These are phyloP conservation scores for Poecilus cupreus DNA, from an alignment of 2,888 invertebrate genomes.

Conservation along the genomic window DNA sequence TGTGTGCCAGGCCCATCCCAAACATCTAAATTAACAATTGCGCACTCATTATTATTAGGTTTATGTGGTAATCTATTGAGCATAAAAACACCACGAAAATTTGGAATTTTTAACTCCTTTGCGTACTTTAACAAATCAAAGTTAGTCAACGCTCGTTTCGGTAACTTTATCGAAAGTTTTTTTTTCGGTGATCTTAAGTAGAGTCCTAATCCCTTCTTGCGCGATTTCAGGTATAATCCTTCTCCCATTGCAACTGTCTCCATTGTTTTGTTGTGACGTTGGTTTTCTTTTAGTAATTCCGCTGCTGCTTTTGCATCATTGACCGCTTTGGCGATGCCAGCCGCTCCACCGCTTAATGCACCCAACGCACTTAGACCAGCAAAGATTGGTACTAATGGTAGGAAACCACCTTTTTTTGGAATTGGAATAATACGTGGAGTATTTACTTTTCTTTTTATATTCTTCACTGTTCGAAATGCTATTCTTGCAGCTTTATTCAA, in stretches of 20 bases:
- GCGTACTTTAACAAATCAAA: background rate
- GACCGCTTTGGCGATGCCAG: conserved; percentile 66
- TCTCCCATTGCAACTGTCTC: too few relatives aligned
- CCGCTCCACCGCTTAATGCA: conserved; percentile 66
- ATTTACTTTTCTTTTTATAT: conserved; percentile 52
- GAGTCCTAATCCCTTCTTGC: background rate
- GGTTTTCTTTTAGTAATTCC: conserved; percentile 45
- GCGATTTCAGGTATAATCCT: background rate
- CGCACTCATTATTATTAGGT: conserved; percentile 63
- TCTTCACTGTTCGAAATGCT: conserved; percentile 2
- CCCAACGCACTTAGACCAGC: conserved; percentile 66
- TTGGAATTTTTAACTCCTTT: conserved; percentile 34
- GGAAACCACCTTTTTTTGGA: conserved; percentile 64
- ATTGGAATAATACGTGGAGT: conserved; percentile 64
- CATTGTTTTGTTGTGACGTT: too few relatives aligned
- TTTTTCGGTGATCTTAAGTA: background rate
- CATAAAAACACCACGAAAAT: too few relatives aligned
- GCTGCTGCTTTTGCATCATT: conserved; percentile 65
- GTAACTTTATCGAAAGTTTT: conserved; percentile 12
- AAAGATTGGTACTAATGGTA: conserved; percentile 65
- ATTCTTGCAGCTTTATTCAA: background rate
- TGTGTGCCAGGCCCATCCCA: conserved; percentile 66
- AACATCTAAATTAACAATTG: conserved; percentile 66
- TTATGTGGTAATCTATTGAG: conserved; percentile 61
- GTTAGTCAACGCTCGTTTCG: background rate